Percentiles rank a stretch among this genome's conserved stretches.
Evolutionary conservation across 64 coral and sea anemone genomes (phyloP).

Genomic region (Stichodactyla helianthus): DNA sequence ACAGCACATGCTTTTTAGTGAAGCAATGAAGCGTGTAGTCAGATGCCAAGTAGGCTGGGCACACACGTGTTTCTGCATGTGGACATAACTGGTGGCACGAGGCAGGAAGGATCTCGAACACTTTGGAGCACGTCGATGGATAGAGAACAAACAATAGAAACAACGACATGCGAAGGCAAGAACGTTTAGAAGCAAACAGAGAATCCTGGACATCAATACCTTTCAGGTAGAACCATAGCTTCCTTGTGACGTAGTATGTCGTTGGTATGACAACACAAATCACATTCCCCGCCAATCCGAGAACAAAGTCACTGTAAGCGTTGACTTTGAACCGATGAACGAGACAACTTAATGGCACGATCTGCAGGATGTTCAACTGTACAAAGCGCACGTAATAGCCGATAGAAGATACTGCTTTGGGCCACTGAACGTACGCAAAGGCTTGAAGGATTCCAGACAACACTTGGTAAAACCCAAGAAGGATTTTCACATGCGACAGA

Average conservation of each 20-base stretch:
- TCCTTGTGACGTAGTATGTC: constrained; percentile 6
- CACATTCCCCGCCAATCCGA: not conserved
- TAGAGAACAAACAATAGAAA: constrained; percentile 29
- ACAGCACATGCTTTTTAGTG: not conserved
- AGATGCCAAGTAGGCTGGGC: constrained; percentile 4
- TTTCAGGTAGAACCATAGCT: not conserved
- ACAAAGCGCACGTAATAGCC: constrained; percentile 14
- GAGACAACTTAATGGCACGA: constrained; percentile 12
- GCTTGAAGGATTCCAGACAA: not conserved
- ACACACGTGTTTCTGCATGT: not conserved
- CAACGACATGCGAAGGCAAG: not conserved
- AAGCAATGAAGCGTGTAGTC: constrained; percentile 22
- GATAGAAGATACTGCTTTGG: not conserved
- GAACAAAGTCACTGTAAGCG: constrained; percentile 8
- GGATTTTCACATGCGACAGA: constrained; percentile 23
- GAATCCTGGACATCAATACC: not conserved
- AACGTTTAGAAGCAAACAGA: not conserved
- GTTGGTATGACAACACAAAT: not conserved
- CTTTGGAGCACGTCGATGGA: constrained; percentile 12
- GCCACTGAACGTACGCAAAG: not conserved
- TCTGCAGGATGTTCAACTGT: constrained; percentile 26
- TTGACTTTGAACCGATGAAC: not conserved
- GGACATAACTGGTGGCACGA: constrained; percentile 33
- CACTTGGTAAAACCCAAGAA: constrained; percentile 47
- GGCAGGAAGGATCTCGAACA: constrained; percentile 23